Conservation (phyloP, 2,797 vertebrate species). For the Rhinella marina region DNA sequence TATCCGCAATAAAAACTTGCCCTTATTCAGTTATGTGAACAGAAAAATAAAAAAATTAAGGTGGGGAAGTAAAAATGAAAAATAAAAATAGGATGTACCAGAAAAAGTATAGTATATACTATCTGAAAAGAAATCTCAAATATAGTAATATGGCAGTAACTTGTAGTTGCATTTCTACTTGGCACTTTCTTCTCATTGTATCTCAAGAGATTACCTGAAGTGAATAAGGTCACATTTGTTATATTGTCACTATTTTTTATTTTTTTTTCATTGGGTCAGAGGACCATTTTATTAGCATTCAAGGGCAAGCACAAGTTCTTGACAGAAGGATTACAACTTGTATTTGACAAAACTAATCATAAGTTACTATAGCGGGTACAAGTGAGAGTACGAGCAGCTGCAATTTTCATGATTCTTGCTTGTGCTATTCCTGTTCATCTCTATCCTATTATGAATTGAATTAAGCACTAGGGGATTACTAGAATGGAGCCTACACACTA, state of each 20-base stretch:
- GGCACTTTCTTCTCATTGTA: background rate
- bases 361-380: background rate
- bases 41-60: too few relatives aligned
- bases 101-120: background rate
- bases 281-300: slow-evolving; percentile 1
- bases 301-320: background rate
- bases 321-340: background rate
- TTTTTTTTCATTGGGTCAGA: background rate
- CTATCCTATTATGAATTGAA: background rate
- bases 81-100: background rate
- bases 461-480: background rate
- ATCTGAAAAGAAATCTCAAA: background rate
- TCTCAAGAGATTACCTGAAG: background rate
- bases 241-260: background rate
- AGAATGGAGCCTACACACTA: background rate
- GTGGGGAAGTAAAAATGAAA: too few relatives aligned
- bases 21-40: too few relatives aligned
- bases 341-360: slow-evolving; percentile 2
- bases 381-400: background rate
- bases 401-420: background rate
- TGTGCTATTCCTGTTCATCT: background rate
- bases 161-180: background rate
- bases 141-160: background rate
- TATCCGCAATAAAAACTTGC: too few relatives aligned
- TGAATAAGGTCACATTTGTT: background rate